These are phyloP conservation scores for Heptranchias perlo DNA, from an alignment of 2,113 vertebrate species.

Conservation along the genomic window DNA sequence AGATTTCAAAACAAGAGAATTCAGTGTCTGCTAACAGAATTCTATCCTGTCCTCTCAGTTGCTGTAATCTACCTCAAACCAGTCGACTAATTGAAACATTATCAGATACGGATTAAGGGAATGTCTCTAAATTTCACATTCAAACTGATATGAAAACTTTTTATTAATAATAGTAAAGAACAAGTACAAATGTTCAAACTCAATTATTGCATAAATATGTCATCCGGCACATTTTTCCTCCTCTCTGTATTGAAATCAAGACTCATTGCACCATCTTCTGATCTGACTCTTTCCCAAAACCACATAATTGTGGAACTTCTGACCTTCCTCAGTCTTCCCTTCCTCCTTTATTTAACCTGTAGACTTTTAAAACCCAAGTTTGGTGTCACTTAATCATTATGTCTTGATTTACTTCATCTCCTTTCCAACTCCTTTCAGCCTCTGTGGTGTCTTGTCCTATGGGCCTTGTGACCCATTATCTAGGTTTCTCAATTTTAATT, in stretches of 20 bases:
- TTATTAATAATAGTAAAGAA: not conserved
- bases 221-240: not conserved
- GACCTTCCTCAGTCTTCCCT: not conserved
- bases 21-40: not conserved
- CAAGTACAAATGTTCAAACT: not conserved
- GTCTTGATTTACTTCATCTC: too few species aligned
- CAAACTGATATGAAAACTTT: not conserved
- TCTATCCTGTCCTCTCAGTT: not conserved
- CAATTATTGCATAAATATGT: not conserved
- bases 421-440: too few species aligned
- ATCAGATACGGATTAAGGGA: too few species aligned
- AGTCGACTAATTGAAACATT: not conserved
- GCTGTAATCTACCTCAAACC: not conserved
- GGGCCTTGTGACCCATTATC: too few species aligned
- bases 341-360: not conserved
- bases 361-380: too few species aligned
- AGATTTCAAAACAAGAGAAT: not conserved
- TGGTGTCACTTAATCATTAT: too few species aligned
- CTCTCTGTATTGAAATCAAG: not conserved
- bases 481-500: too few species aligned
- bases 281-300: not conserved
- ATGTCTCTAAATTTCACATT: not conserved
- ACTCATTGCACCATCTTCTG: not conserved
- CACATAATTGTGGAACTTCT: not conserved
- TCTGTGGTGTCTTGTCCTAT: too few species aligned